These are phyloP conservation scores for Myotis davidii DNA, from an alignment of 2,113 vertebrate genomes.

Conservation along the genomic window DNA sequence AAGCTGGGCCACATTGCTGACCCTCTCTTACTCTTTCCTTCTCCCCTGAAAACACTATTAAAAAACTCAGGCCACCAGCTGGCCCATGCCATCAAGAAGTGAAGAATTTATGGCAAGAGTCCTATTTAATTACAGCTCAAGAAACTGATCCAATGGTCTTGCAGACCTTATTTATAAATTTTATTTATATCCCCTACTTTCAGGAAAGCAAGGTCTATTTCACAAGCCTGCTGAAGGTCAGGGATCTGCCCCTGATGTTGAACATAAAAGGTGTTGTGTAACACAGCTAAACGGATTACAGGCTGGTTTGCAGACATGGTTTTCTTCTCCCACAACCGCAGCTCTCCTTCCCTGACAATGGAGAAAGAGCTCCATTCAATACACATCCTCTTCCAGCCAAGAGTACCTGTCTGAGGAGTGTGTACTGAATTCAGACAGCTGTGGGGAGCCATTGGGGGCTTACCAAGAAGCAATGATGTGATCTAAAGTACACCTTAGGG, in stretches of 20 bases:
- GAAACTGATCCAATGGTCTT: conserved; percentile 77
- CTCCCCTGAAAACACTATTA: conserved; percentile 67
- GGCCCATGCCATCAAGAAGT: conserved; percentile 71
- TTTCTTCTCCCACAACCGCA: conserved; percentile 69
- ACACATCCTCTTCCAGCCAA: not conserved
- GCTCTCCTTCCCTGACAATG: conserved; percentile 42
- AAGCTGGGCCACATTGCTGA: conserved; percentile 60
- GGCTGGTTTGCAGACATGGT: conserved; percentile 61
- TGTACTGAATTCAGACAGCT: conserved; percentile 62
- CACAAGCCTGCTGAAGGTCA: conserved; percentile 73
- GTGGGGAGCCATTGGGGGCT: conserved; percentile 36
- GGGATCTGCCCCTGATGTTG: conserved; percentile 65
- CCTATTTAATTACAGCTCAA: conserved; percentile 78
- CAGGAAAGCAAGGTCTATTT: conserved; percentile 74
- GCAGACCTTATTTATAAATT: conserved; percentile 78
- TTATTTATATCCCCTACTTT: conserved; percentile 76
- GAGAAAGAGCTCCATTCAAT: conserved; percentile 69
- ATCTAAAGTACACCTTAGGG: conserved; percentile 34
- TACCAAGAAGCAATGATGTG: not conserved
- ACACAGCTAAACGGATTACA: conserved; percentile 74
- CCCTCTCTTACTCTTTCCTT: conserved; percentile 60
- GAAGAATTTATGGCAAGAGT: conserved; percentile 77
- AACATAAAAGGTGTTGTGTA: conserved; percentile 77
- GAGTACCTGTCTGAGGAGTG: conserved; percentile 52
- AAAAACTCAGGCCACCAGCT: conserved; percentile 76